Conservation (phyloP, 2,113 vertebrate species). For the Diglossa brunneiventris region DNA sequence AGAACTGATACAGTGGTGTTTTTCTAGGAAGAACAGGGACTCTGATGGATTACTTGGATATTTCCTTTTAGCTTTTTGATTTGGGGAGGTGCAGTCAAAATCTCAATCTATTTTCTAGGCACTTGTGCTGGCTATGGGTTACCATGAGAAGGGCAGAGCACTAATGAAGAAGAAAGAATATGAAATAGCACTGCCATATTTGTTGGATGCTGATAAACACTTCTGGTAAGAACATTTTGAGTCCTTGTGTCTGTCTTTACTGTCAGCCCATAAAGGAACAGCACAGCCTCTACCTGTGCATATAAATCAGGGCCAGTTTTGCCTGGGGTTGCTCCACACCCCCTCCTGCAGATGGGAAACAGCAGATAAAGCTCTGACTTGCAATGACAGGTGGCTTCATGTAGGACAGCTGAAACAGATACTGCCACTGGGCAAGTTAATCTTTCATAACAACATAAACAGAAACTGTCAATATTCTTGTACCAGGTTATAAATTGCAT, state of each 20-base stretch:
- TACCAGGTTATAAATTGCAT: neutral
- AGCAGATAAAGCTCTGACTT: slow-evolving; percentile 4
- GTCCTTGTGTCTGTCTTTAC: neutral
- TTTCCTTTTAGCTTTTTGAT: neutral
- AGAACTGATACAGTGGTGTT: neutral
- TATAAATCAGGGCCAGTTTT: neutral
- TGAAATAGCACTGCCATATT: slow-evolving; percentile 83
- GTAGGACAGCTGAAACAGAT: slow-evolving; percentile 11
- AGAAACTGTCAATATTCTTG: neutral
- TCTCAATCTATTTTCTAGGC: slow-evolving; percentile 74
- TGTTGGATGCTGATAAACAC: slow-evolving; percentile 89
- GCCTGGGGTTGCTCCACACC: neutral
- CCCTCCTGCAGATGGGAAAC: neutral
- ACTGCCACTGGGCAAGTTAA: neutral
- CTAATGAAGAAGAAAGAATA: slow-evolving; percentile 93
- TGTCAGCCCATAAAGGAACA: neutral
- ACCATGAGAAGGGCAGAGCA: slow-evolving; percentile 93
- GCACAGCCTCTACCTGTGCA: neutral
- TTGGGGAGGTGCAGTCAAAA: neutral
- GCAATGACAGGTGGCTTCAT: neutral
- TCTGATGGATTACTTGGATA: neutral
- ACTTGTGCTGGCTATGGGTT: slow-evolving; percentile 93
- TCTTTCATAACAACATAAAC: slow-evolving; percentile 6
- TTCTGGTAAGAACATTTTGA: slow-evolving; percentile 81
- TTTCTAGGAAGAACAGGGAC: neutral